These are phyloP conservation scores for Acanthaster planci DNA, from an alignment of 35 echinoderm and acorn worm species.

Conservation along the genomic window DNA sequence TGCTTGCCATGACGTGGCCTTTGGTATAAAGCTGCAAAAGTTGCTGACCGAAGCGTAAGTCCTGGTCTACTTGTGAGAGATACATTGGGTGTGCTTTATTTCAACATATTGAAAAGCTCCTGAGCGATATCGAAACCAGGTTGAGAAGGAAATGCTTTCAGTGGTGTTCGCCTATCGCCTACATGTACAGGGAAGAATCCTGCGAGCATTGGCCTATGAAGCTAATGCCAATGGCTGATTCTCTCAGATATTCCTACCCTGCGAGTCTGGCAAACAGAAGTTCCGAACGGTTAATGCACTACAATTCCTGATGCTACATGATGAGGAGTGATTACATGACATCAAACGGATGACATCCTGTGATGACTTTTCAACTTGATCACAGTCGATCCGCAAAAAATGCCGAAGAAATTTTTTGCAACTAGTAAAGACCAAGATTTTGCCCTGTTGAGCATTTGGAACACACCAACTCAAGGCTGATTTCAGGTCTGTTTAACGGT, in stretches of 20 bases:
- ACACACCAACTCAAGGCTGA: conserved; percentile 40
- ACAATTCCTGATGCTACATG: conserved; percentile 15
- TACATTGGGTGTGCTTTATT: conserved; percentile 33
- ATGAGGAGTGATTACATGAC: not conserved
- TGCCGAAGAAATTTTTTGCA: too few species aligned
- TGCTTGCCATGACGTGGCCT: conserved; percentile 2
- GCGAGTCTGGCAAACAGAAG: too few species aligned
- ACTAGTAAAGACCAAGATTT: conserved; percentile 10
- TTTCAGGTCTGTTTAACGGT: conserved; percentile 30
- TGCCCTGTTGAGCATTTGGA: not conserved
- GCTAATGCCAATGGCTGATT: conserved; percentile 27
- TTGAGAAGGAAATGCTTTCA: conserved; percentile 64
- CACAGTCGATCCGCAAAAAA: too few species aligned
- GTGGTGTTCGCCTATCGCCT: conserved; percentile 30
- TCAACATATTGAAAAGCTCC: conserved; percentile 29
- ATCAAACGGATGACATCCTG: conserved; percentile 29
- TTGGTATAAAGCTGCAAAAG: conserved; percentile 37
- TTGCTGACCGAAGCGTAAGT: conserved; percentile 51
- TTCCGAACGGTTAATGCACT: conserved; percentile 11
- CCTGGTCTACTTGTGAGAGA: conserved; percentile 49
- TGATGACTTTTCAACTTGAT: too few species aligned
- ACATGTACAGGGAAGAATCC: conserved; percentile 45
- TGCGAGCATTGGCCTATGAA: conserved; percentile 23
- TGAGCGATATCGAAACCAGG: conserved; percentile 37
- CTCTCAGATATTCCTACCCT: conserved; percentile 18